Evolutionary conservation across 2,888 invertebrate genomes (phyloP).

Genomic region (Sphaerophoria taeniata): DNA sequence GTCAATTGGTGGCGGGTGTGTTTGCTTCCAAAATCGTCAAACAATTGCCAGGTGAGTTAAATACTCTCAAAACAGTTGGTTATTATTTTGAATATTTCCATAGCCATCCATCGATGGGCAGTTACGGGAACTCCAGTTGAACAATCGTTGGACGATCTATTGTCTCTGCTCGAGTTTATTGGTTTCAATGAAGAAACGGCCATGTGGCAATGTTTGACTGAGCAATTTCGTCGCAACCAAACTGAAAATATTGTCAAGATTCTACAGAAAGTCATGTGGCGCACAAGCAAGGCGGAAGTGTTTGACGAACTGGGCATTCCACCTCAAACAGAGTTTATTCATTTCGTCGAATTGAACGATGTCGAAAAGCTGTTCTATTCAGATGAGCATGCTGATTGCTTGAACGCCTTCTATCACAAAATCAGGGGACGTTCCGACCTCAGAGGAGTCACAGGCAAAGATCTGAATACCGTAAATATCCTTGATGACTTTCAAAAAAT

Average conservation of each 20-base stretch:
- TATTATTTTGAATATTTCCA: neutral
- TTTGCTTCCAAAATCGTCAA: constrained; percentile 84
- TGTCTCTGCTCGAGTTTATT: constrained; percentile 80
- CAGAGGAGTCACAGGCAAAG: constrained; percentile 81
- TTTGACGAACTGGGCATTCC: constrained; percentile 88
- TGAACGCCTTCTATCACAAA: constrained; percentile 83
- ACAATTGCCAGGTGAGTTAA: constrained; percentile 77
- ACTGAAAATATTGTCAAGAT: constrained; percentile 60
- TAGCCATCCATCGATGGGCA: constrained; percentile 88
- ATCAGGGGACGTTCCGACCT: constrained; percentile 78
- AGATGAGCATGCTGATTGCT: constrained; percentile 85
- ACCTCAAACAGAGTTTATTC: constrained; percentile 84
- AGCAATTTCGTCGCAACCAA: constrained; percentile 34
- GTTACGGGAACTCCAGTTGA: constrained; percentile 90
- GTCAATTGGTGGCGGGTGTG: constrained; percentile 91
- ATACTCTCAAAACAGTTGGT: neutral
- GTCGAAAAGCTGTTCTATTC: constrained; percentile 90
- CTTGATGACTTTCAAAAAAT: neutral
- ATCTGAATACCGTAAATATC: constrained; percentile 76
- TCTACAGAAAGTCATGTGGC: constrained; percentile 84
- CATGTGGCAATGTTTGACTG: constrained; percentile 42
- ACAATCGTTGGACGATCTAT: constrained; percentile 84
- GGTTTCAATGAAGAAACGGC: constrained; percentile 79
- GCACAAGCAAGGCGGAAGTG: constrained; percentile 88
- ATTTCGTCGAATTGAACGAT: constrained; percentile 87